phyloP scores from a whole-genome alignment of 2,888 invertebrate species.

The Tetragonula carbonaria region DNA sequence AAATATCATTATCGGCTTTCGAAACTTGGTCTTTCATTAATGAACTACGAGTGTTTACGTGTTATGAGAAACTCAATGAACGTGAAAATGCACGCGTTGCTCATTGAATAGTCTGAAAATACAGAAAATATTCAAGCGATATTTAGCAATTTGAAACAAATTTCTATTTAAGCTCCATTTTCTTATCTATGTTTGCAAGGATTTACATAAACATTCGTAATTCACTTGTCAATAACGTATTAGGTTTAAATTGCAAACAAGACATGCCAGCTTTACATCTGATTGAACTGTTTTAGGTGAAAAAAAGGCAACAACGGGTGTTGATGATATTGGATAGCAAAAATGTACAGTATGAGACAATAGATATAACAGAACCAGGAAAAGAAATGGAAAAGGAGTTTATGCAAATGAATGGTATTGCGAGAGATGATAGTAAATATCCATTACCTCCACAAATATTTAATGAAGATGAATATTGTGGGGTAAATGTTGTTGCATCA shows the following conservation, averaged over 20 bases:
- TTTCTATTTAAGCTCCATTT: background rate
- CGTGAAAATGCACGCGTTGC: too few relatives aligned
- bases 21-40: background rate
- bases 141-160: background rate
- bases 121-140: background rate
- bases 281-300: constrained; percentile 88
- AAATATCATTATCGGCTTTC: background rate
- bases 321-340: constrained; percentile 97
- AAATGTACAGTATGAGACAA: constrained; percentile 93
- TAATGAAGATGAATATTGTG: constrained; percentile 96
- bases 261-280: background rate
- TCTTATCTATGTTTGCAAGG: background rate
- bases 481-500: constrained; percentile 87
- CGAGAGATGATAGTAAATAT: constrained; percentile 91
- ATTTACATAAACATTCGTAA: background rate
- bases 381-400: constrained; percentile 94
- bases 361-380: constrained; percentile 98
- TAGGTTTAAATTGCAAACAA: background rate
- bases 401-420: constrained; percentile 95
- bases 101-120: background rate
- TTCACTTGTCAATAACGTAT: background rate
- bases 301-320: constrained; percentile 97
- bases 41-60: background rate
- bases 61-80: background rate
- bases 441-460: constrained; percentile 97